Conservation (phyloP, 2,888 invertebrate species). For the Pecten maximus region DNA sequence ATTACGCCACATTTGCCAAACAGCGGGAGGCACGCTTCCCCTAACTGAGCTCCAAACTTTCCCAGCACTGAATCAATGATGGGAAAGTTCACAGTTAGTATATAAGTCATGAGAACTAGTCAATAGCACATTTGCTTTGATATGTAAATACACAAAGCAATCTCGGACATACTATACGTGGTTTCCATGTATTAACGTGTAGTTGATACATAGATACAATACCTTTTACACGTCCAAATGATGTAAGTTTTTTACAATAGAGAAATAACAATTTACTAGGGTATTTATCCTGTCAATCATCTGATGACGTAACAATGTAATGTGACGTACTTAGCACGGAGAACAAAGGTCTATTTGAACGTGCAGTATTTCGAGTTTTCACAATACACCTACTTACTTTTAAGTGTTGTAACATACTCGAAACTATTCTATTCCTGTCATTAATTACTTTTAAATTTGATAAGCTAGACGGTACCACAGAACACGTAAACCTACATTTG, state of each 20-base stretch:
- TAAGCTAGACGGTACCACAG: not conserved
- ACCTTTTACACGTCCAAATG: not conserved
- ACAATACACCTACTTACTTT: not conserved
- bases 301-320: not conserved
- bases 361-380: not conserved
- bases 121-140: not conserved
- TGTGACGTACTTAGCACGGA: not conserved
- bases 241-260: not conserved
- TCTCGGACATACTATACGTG: not conserved
- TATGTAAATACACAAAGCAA: not conserved
- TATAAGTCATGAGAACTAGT: not conserved
- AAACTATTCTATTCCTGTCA: not conserved
- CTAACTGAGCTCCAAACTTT: not conserved
- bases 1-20: slow-evolving; percentile 2
- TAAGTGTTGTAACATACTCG: slow-evolving; percentile 1
- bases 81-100: slow-evolving; percentile 8
- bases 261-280: not conserved
- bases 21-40: slow-evolving; percentile 26
- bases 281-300: not conserved
- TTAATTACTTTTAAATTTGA: not conserved
- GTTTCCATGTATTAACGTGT: not conserved
- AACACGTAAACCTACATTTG: not conserved
- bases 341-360: slow-evolving; percentile 32
- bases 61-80: slow-evolving; percentile 1
- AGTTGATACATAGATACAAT: not conserved